These are phyloP conservation scores for Cecidostiba fungosa DNA, from an alignment of 2,888 invertebrate species.

Conservation along the genomic window DNA sequence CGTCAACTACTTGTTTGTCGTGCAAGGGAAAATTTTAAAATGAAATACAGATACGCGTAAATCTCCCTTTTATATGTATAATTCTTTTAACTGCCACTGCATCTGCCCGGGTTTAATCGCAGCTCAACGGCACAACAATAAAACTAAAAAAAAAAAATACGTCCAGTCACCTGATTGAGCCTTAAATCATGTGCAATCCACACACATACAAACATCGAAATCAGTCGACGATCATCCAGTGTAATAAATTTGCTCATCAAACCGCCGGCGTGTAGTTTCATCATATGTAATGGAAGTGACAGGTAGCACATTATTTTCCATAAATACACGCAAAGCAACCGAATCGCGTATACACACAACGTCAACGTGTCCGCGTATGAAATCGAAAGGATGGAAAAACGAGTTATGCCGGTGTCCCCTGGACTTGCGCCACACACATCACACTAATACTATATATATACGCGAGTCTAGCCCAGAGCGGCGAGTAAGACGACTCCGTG, in stretches of 20 bases:
- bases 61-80: background rate
- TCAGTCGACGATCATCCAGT: constrained; percentile 4
- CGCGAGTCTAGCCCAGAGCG: background rate
- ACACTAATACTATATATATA: background rate
- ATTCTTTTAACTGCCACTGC: no score
- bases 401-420: constrained; percentile 34
- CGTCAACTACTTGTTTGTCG: background rate
- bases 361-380: background rate
- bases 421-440: background rate
- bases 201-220: background rate
- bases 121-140: no score
- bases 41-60: background rate
- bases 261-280: background rate
- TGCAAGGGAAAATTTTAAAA: background rate
- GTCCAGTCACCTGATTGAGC: background rate
- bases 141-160: background rate
- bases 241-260: constrained; percentile 9
- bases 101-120: no score
- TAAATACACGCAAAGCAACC: constrained; percentile 9
- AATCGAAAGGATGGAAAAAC: constrained; percentile 22
- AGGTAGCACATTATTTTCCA: background rate
- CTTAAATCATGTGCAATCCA: constrained; percentile 23
- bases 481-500: background rate
- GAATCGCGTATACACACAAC: background rate
- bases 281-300: background rate